Conservation (phyloP, 2,797 vertebrate species). For the Tokudaia muenninki region DNA sequence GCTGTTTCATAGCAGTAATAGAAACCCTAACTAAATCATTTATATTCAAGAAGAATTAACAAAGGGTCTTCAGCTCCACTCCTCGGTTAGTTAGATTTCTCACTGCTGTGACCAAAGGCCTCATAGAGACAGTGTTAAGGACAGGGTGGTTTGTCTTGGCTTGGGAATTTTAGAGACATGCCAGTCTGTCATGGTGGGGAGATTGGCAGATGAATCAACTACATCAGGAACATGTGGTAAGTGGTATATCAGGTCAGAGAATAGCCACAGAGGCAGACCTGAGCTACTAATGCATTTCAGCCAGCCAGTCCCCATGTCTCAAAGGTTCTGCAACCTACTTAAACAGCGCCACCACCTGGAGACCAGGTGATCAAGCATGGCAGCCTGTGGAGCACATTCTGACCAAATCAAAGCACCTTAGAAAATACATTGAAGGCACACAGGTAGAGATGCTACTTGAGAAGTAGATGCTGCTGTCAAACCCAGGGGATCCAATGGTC, state of each 20-base stretch:
- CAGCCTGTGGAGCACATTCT: not conserved
- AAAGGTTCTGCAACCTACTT: not conserved
- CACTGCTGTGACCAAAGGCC: not conserved
- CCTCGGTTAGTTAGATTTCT: not conserved
- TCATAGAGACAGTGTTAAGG: not conserved
- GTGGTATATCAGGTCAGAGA: not conserved
- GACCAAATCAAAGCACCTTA: constrained; percentile 72
- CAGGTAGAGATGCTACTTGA: constrained; percentile 92
- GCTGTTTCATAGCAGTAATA: not conserved
- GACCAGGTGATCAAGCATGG: not conserved
- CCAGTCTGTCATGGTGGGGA: not conserved
- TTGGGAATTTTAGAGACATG: not conserved
- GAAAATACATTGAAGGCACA: constrained; percentile 93
- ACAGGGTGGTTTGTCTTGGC: not conserved
- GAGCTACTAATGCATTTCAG: not conserved
- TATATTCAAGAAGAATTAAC: constrained; percentile 58
- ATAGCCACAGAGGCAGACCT: not conserved
- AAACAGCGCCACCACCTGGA: not conserved
- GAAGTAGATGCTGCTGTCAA: constrained; percentile 91
- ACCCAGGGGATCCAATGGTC: constrained; percentile 92
- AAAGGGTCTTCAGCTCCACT: constrained; percentile 41
- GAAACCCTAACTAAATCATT: not conserved
- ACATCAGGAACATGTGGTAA: not conserved
- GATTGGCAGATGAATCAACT: not conserved
- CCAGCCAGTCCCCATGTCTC: not conserved